A percentile compares a stretch with the other conserved stretches of the same genome.
Evolutionary conservation across 1,140 invertebrate species (phyloP).

Genomic region (Musca domestica): DNA sequence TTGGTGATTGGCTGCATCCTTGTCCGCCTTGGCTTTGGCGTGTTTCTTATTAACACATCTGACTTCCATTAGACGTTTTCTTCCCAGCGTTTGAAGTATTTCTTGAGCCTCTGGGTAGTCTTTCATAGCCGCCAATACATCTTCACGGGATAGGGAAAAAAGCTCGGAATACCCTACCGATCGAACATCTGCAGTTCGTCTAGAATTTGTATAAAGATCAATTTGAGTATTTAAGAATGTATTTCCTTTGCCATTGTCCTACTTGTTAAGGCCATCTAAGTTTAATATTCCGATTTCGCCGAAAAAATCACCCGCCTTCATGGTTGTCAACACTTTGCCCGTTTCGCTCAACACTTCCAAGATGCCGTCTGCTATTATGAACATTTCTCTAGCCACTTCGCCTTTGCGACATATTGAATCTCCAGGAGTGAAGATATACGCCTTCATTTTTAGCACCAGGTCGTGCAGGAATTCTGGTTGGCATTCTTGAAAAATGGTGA

Average conservation of each 20-base stretch:
- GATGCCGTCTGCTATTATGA: slow-evolving; percentile 96
- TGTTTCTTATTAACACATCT: slow-evolving; percentile 55
- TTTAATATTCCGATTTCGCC: slow-evolving; percentile 97
- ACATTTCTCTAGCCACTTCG: slow-evolving; percentile 94
- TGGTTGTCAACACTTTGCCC: slow-evolving; percentile 88
- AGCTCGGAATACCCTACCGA: slow-evolving; percentile 95
- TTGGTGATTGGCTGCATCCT: slow-evolving; percentile 41
- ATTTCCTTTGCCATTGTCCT: slow-evolving; percentile 31
- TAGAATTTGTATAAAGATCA: slow-evolving; percentile 50
- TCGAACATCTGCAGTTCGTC: slow-evolving; percentile 91
- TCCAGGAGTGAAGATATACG: slow-evolving; percentile 95
- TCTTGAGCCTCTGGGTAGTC: slow-evolving; percentile 96
- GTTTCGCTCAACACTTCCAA: slow-evolving; percentile 93
- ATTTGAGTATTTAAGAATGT: not conserved
- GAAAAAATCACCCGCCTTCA: slow-evolving; percentile 97
- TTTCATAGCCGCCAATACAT: slow-evolving; percentile 91
- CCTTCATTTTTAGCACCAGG: slow-evolving; percentile 95
- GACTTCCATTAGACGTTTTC: slow-evolving; percentile 85
- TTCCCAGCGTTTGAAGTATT: slow-evolving; percentile 81
- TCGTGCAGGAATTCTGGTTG: slow-evolving; percentile 96
- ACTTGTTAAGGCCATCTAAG: slow-evolving; percentile 94
- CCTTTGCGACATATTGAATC: slow-evolving; percentile 93
- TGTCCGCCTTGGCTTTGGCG: slow-evolving; percentile 44
- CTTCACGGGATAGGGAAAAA: slow-evolving; percentile 92
- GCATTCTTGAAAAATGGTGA: slow-evolving; percentile 80